Percentiles rank a stretch among this genome's conserved stretches.
Evolutionary conservation across 1,140 invertebrate species (phyloP).

Genomic region (Cheumatopsyche charites): DNA sequence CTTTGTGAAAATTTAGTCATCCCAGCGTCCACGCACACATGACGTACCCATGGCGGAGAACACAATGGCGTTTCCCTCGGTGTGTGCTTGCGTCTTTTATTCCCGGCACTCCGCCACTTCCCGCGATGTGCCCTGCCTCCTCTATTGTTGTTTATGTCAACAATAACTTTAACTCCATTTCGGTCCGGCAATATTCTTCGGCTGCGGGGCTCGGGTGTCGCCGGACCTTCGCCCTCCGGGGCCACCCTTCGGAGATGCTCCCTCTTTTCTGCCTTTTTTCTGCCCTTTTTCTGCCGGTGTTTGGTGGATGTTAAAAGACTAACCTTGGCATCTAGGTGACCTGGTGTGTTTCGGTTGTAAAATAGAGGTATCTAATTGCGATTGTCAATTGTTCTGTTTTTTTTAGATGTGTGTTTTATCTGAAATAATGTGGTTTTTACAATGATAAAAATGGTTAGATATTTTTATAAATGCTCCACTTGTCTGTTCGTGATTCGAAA

Average conservation of each 20-base stretch:
- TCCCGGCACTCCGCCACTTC: conserved; percentile 41
- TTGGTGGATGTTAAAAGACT: not conserved
- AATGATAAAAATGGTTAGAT: too few species aligned
- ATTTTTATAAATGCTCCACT: too few species aligned
- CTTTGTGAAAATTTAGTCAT: too few species aligned
- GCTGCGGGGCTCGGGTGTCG: conserved; percentile 10
- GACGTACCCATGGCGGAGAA: not conserved
- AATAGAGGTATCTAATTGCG: conserved; percentile 25
- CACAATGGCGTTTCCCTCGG: conserved; percentile 40
- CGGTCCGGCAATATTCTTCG: conserved; percentile 46
- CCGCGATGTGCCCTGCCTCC: conserved; percentile 45
- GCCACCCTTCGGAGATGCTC: not conserved
- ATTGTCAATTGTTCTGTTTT: too few species aligned
- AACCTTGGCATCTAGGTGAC: conserved; percentile 31
- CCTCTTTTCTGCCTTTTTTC: not conserved
- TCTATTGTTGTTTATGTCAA: conserved; percentile 50
- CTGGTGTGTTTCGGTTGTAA: conserved; percentile 22
- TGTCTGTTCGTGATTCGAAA: too few species aligned
- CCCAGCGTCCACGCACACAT: too few species aligned
- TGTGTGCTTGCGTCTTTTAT: conserved; percentile 36
- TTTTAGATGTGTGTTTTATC: too few species aligned
- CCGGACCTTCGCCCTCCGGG: not conserved
- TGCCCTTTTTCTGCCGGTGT: not conserved
- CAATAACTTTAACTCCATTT: conserved; percentile 50
- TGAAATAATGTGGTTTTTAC: too few species aligned